Base-by-base conservation (phyloP, 37 sponge, comb jelly and placozoan genomes). In the Oscarella lobularis region DNA sequence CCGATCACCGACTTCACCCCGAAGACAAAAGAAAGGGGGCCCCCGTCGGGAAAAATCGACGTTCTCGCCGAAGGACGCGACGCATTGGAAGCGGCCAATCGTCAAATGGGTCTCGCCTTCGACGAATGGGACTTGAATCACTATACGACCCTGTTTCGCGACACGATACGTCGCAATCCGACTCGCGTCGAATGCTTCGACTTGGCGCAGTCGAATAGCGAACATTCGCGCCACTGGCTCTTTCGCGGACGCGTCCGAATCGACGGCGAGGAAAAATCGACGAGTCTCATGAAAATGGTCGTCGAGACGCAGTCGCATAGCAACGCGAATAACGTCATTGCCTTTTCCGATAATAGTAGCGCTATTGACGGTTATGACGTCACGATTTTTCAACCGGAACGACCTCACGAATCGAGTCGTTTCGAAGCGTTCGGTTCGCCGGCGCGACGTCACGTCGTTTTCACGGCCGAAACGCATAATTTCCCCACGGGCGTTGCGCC, bases 211-310 rank as follows among this genome's bases (percentile, higher is more conserved):
- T 74, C 75, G 6, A 74, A 74, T 34, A 74, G 75, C 66, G 75
- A 74, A 31, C 75, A 74, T 74, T 74, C 75, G 9, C 40, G 75
- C 27, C 75, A 74, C n/a, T 74, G 75, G 75, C 54, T 74, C 75
- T 74, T 74, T 29, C 38, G 54, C 66, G 75, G 75, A 14, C 40
- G 65, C 9, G 29, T 74, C 31, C 31, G 38, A 30, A 74, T 74
- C 65, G 75, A 74, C 65, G 75, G 75, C 9, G 29, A n/a, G 27
- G 65, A 66, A 31, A n/a, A 66, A 66, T 9, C 55, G 54, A 5
- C 6, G 75, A 20, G 30, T 6, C 75, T 74, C 20, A 5, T 74
- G 54, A 34, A 74, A 31, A 74, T 74, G 75, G 65, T 74, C 27
- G 27, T 6, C 30, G 40, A 5, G 20, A 74, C 75, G 20, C 75